Conservation (phyloP, 1,140 invertebrate species). For the Maniola jurtina region DNA sequence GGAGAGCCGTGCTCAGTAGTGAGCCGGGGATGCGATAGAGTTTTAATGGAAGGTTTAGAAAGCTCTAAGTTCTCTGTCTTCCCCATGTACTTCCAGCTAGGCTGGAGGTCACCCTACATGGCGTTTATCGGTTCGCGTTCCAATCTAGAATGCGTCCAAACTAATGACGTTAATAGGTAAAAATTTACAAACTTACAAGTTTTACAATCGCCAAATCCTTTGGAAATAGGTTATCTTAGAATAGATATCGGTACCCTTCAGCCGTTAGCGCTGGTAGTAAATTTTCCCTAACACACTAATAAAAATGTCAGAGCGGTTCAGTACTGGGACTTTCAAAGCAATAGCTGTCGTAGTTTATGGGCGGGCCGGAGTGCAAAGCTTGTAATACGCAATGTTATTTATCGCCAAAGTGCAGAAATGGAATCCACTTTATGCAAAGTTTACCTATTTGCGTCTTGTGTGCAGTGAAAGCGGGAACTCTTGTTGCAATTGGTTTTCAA, state of each 20-base stretch:
- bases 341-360: constrained; percentile 2
- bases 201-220: background rate
- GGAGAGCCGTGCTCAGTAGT: no score
- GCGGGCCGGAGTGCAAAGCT: background rate
- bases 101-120: no score
- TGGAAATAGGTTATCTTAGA: background rate
- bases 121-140: no score
- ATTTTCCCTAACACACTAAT: constrained; percentile 4
- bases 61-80: no score
- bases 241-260: background rate
- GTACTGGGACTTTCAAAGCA: constrained; percentile 2
- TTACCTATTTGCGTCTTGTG: background rate
- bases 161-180: no score
- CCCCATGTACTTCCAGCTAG: no score
- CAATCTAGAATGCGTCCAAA: no score
- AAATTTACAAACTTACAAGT: no score
- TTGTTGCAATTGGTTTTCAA: no score
- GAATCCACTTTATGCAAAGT: background rate
- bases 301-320: constrained; percentile 7
- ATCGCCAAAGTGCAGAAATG: background rate
- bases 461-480: no score
- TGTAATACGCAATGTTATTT: constrained; percentile 2
- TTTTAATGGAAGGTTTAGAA: no score
- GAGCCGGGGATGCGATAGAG: no score
- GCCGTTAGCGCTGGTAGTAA: background rate